phyloP scores from a whole-genome alignment of 2,888 invertebrate species.

The Theristus sp. region DNA sequence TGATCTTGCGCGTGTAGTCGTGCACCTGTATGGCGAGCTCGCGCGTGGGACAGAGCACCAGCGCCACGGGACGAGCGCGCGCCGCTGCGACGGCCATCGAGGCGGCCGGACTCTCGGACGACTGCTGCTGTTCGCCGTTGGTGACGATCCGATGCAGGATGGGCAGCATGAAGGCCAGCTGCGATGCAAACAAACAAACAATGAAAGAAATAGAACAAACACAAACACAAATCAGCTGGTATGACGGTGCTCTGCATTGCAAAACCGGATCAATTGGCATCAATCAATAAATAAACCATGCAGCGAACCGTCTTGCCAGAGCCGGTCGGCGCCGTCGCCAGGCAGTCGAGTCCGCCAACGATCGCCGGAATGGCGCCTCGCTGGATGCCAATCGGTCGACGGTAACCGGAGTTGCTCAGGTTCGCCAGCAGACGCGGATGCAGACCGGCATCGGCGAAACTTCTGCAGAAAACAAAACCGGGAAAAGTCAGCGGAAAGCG shows the following conservation, averaged over 20 bases:
- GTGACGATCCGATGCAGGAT: not conserved
- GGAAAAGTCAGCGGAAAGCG: not conserved
- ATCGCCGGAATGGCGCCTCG: not conserved
- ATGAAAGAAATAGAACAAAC: not conserved
- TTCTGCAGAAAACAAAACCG: not conserved
- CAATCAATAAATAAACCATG: too few relatives aligned
- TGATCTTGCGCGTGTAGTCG: too few relatives aligned
- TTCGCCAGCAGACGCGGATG: not conserved
- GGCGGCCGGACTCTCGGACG: not conserved
- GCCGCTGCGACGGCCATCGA: constrained; percentile 21
- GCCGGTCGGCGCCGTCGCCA: not conserved
- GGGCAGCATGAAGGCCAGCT: constrained; percentile 34
- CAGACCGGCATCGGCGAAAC: not conserved
- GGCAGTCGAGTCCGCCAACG: not conserved
- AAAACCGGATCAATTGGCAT: too few relatives aligned
- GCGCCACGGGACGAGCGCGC: constrained; percentile 78
- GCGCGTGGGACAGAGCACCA: constrained; percentile 71
- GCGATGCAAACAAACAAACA: not conserved
- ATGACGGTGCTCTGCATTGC: too few relatives aligned
- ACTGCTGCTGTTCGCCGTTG: not conserved
- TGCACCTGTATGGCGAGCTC: constrained; percentile 62
- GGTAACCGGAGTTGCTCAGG: not conserved
- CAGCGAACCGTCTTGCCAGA: not conserved
- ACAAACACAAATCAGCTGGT: not conserved
- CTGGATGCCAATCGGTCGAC: not conserved